phyloP scores from a whole-genome alignment of 2,113 vertebrate species.

The Tichodroma muraria region DNA sequence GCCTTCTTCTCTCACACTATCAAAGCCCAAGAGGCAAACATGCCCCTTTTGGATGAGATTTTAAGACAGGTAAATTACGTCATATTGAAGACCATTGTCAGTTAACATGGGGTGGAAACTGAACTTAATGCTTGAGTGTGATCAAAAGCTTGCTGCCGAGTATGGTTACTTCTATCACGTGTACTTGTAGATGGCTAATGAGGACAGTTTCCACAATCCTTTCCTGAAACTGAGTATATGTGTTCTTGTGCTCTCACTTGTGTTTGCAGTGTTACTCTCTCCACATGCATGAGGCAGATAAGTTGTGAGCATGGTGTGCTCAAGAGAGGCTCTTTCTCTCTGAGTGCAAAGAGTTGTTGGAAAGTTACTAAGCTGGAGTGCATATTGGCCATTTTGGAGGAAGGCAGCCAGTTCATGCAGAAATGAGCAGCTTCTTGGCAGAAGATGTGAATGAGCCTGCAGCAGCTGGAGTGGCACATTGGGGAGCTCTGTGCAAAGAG shows the following conservation, averaged over 20 bases:
- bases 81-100: background rate
- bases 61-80: constrained; percentile 81
- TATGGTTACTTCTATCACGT: background rate
- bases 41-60: constrained; percentile 90
- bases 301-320: background rate
- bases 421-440: background rate
- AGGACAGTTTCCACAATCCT: background rate
- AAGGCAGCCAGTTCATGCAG: background rate
- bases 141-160: background rate
- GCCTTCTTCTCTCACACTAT: constrained; percentile 99
- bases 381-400: background rate
- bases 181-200: background rate
- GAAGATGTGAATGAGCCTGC: background rate
- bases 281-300: background rate
- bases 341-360: background rate
- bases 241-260: background rate
- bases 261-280: background rate
- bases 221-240: background rate
- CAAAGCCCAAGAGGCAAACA: constrained; percentile 96
- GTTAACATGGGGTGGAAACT: background rate
- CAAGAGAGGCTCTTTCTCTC: background rate
- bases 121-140: background rate
- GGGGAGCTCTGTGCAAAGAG: background rate
- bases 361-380: background rate
- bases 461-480: background rate